Conservation (phyloP, 2,113 vertebrate genomes). For the Zootoca vivipara region DNA sequence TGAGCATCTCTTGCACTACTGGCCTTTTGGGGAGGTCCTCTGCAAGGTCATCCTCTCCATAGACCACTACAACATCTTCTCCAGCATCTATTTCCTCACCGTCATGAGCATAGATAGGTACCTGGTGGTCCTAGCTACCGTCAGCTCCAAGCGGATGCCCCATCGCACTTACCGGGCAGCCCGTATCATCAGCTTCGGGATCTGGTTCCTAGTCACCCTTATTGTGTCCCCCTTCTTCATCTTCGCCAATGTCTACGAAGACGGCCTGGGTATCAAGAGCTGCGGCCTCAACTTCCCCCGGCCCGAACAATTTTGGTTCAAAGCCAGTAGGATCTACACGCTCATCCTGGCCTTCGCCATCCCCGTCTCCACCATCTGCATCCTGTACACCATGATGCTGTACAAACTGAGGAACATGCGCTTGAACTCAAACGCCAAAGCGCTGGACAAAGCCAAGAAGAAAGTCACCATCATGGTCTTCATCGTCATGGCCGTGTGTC, state of each 20-base stretch:
- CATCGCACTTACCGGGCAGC: slow-evolving; percentile 84
- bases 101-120: slow-evolving; percentile 91
- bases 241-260: slow-evolving; percentile 82
- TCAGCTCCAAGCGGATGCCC: slow-evolving; percentile 83
- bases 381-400: slow-evolving; percentile 87
- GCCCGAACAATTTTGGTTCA: slow-evolving; percentile 87
- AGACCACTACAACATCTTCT: slow-evolving; percentile 93
- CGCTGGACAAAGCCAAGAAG: slow-evolving; percentile 89
- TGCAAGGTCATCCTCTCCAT: slow-evolving; percentile 90
- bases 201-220: slow-evolving; percentile 87
- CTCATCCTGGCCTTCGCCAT: slow-evolving; percentile 88
- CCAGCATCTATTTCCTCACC: slow-evolving; percentile 90
- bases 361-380: slow-evolving; percentile 87
- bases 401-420: slow-evolving; percentile 85
- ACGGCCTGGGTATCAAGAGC: slow-evolving; percentile 79
- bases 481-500: slow-evolving; percentile 86
- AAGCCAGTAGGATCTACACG: slow-evolving; percentile 87
- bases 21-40: slow-evolving; percentile 89
- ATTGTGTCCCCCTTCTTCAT: slow-evolving; percentile 86
- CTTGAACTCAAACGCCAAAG: slow-evolving; percentile 85
- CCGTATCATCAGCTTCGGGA: slow-evolving; percentile 84
- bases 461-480: slow-evolving; percentile 91
- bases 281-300: slow-evolving; percentile 89
- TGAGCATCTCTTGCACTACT: slow-evolving; percentile 86
- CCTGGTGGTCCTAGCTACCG: slow-evolving; percentile 85